phyloP scores from a whole-genome alignment of 2,888 invertebrate genomes.

The Lissocephala sabroskyi region DNA sequence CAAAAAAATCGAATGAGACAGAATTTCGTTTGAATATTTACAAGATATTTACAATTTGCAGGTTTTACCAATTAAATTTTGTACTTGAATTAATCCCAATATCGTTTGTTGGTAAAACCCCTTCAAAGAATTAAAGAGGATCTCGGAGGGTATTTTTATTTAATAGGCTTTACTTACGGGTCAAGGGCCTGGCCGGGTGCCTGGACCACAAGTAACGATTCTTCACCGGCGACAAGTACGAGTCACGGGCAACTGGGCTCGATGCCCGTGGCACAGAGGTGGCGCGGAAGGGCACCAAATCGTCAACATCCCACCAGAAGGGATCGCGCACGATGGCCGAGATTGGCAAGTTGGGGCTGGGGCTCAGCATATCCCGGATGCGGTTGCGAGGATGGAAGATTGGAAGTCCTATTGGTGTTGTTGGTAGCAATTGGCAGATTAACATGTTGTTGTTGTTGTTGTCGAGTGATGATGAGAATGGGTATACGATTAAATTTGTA shows the following conservation, averaged over 20 bases:
- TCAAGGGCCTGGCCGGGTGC: constrained; percentile 89
- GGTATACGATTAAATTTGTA: constrained; percentile 39
- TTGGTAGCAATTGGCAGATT: constrained; percentile 24
- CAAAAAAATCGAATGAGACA: constrained; percentile 1
- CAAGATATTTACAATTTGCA: neutral
- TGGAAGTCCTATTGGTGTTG: constrained; percentile 76
- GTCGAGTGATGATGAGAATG: neutral
- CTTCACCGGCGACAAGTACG: constrained; percentile 92
- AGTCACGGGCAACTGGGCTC: constrained; percentile 84
- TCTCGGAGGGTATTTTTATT: no score
- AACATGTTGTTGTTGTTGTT: constrained; percentile 19
- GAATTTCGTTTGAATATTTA: neutral
- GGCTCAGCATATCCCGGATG: constrained; percentile 82
- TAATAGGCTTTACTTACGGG: constrained; percentile 87
- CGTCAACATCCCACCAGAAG: constrained; percentile 91
- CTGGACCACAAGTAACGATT: constrained; percentile 92
- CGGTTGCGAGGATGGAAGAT: constrained; percentile 79
- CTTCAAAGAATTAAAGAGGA: no score
- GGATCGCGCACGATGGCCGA: constrained; percentile 89
- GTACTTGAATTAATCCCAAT: no score
- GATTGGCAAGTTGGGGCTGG: constrained; percentile 83
- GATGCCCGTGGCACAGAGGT: constrained; percentile 77
- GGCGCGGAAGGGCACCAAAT: constrained; percentile 81
- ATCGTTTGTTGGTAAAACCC: no score
- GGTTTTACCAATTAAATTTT: no score